Percentiles rank a stretch among this genome's conserved stretches.
These are phyloP conservation scores for Drosophila kambysellisi DNA, from an alignment of 2,888 invertebrate genomes.

Conservation along the genomic window DNA sequence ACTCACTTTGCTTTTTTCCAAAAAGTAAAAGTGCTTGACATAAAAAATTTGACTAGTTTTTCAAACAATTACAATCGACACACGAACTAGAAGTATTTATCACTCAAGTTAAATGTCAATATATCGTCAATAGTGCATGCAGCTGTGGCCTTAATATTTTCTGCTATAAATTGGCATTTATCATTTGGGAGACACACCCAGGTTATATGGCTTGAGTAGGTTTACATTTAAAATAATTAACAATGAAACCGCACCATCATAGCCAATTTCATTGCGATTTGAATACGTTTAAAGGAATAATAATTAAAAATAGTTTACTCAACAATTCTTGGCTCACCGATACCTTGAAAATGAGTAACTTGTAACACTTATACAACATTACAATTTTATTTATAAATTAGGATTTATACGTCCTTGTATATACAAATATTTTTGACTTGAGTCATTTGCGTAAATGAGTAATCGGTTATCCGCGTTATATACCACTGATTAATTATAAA, in stretches of 20 bases:
- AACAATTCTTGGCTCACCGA: background rate
- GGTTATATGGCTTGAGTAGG: conserved; percentile 1
- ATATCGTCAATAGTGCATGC: conserved; percentile 14
- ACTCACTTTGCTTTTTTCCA: conserved; percentile 1
- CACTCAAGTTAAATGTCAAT: conserved; percentile 26
- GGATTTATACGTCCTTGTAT: background rate
- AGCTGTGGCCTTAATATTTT: conserved; percentile 17
- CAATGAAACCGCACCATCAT: background rate
- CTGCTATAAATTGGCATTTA: conserved; percentile 18
- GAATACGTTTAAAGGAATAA: background rate
- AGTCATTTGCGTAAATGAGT: conserved; percentile 12
- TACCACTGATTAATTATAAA: background rate
- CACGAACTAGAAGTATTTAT: conserved; percentile 16
- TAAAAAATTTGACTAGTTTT: conserved; percentile 9
- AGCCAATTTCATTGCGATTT: background rate
- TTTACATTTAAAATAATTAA: conserved; percentile 1
- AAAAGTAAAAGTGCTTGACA: conserved; percentile 19
- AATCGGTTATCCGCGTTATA: conserved; percentile 1
- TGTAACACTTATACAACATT: background rate
- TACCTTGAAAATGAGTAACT: background rate
- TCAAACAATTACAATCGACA: background rate
- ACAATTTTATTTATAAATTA: background rate
- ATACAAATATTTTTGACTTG: background rate
- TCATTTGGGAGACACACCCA: conserved; percentile 18
- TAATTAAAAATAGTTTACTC: background rate